These are phyloP conservation scores for Cephus pulcher DNA, from an alignment of 2,888 invertebrate species.

Conservation along the genomic window DNA sequence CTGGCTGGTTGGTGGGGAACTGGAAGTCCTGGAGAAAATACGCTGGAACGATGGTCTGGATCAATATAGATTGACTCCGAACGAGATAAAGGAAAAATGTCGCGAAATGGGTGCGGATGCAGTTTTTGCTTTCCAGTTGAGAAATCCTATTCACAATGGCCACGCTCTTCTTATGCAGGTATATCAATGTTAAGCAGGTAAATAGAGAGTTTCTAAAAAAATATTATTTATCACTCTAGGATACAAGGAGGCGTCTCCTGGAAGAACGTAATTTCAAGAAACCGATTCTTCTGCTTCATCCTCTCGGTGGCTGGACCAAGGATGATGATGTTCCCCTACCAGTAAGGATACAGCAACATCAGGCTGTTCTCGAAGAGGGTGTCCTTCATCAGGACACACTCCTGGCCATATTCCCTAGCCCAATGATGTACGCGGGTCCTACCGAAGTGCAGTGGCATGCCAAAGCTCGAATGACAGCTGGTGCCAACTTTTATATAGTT, in stretches of 20 bases:
- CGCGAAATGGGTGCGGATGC: slow-evolving; percentile 88
- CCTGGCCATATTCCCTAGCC: slow-evolving; percentile 96
- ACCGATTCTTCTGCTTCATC: slow-evolving; percentile 95
- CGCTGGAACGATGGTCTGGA: slow-evolving; percentile 95
- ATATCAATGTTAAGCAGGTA: not conserved
- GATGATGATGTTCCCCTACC: slow-evolving; percentile 96
- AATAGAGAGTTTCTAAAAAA: not conserved
- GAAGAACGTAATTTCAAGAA: slow-evolving; percentile 86
- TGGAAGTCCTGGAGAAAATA: slow-evolving; percentile 90
- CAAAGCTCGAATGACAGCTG: slow-evolving; percentile 92
- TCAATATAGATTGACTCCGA: slow-evolving; percentile 90
- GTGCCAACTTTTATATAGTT: slow-evolving; percentile 97
- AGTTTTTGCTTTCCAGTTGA: slow-evolving; percentile 94
- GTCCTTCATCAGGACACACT: slow-evolving; percentile 89
- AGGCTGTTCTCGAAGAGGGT: slow-evolving; percentile 87
- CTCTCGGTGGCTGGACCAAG: slow-evolving; percentile 95
- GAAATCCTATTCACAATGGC: slow-evolving; percentile 98
- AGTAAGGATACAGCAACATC: slow-evolving; percentile 89
- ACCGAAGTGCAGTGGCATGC: slow-evolving; percentile 97
- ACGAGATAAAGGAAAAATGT: slow-evolving; percentile 85
- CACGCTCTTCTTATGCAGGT: slow-evolving; percentile 95
- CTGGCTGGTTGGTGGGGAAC: slow-evolving; percentile 92
- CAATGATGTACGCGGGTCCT: slow-evolving; percentile 99
- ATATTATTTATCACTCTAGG: slow-evolving; percentile 59
- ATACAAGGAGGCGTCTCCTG: slow-evolving; percentile 81